phyloP scores from a whole-genome alignment of 2,888 invertebrate species.

The Eristalinus aeneus region DNA sequence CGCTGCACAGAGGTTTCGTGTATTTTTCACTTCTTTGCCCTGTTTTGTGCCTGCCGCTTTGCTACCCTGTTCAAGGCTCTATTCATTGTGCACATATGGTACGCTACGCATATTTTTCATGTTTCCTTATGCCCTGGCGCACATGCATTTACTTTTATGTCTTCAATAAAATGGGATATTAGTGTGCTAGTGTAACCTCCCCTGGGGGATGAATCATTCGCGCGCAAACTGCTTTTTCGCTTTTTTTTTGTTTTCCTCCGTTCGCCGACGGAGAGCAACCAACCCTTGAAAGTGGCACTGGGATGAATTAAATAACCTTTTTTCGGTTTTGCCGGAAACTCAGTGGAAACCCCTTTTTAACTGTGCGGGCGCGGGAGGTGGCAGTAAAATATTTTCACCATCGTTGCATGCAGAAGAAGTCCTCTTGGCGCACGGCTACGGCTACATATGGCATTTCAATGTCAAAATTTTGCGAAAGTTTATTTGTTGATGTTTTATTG shows the following conservation, averaged over 20 bases:
- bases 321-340: constrained; percentile 4
- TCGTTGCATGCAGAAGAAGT: neutral
- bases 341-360: constrained; percentile 22
- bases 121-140: constrained; percentile 29
- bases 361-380: neutral
- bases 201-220: constrained; percentile 22
- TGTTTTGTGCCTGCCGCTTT: neutral
- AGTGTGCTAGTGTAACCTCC: constrained; percentile 15
- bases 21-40: neutral
- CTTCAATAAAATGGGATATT: constrained; percentile 45
- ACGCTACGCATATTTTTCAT: constrained; percentile 11
- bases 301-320: constrained; percentile 15
- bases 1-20: neutral
- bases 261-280: neutral
- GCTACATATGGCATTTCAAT: constrained; percentile 35
- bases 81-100: constrained; percentile 26
- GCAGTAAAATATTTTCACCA: constrained; percentile 5
- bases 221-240: constrained; percentile 1
- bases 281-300: constrained; percentile 7
- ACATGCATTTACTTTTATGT: constrained; percentile 47
- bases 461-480: constrained; percentile 28
- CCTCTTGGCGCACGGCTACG: neutral
- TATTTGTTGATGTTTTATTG: constrained; percentile 37
- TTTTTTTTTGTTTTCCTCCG: neutral
- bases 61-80: neutral